These are phyloP conservation scores for Drosophila eugracilis DNA, from an alignment of 1,140 invertebrate species.

Conservation along the genomic window DNA sequence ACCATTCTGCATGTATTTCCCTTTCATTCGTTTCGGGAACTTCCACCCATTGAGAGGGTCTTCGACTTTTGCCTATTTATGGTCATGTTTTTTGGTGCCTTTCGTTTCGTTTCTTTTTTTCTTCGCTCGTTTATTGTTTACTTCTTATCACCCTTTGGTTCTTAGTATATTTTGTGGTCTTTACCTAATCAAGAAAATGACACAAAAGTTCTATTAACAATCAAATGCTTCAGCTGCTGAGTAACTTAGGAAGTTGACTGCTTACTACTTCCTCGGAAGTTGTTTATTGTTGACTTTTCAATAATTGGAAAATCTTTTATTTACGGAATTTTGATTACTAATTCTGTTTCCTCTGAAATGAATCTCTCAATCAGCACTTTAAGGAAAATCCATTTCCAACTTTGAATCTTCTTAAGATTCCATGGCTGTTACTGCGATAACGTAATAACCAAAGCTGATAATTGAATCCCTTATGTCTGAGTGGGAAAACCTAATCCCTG, in stretches of 20 bases:
- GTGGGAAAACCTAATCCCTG: constrained; percentile 11
- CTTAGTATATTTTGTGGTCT: constrained; percentile 7
- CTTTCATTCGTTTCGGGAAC: constrained; percentile 22
- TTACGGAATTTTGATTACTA: constrained; percentile 1
- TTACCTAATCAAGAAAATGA: constrained; percentile 28
- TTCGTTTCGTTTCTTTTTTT: constrained; percentile 28
- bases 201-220: constrained; percentile 48
- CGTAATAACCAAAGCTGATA: not conserved
- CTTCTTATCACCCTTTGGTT: constrained; percentile 50
- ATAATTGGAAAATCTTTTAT: not conserved
- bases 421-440: not conserved
- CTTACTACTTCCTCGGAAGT: constrained; percentile 19
- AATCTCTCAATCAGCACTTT: not conserved
- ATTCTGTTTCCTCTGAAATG: not conserved
- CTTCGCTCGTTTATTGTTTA: constrained; percentile 35
- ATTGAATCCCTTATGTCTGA: not conserved
- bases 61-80: constrained; percentile 72
- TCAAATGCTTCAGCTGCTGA: constrained; percentile 30
- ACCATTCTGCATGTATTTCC: not conserved
- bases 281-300: not conserved
- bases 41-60: constrained; percentile 35
- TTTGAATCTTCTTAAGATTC: constrained; percentile 1
- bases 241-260: constrained; percentile 25
- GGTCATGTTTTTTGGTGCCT: constrained; percentile 65
- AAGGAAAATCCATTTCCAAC: constrained; percentile 3